These are phyloP conservation scores for Prorops nasuta DNA, from an alignment of 1,140 invertebrate species.

Conservation along the genomic window DNA sequence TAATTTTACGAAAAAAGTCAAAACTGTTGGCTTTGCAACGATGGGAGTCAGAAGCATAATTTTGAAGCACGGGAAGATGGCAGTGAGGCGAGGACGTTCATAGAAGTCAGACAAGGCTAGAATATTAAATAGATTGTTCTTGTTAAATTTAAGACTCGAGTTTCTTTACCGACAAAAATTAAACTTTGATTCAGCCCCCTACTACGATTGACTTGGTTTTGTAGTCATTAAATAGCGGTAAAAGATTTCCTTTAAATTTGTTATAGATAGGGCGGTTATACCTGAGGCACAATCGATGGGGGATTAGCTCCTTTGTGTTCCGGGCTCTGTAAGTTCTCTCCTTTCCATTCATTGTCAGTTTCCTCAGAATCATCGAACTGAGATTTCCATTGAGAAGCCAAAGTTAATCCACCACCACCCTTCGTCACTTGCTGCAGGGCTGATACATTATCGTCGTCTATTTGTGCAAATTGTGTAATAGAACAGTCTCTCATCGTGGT, in stretches of 20 bases:
- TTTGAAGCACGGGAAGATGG: slow-evolving; percentile 17
- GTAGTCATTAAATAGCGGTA: too few species aligned
- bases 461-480: slow-evolving; percentile 87
- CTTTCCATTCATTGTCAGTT: slow-evolving; percentile 90
- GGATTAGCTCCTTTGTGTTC: slow-evolving; percentile 60
- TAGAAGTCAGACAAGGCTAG: slow-evolving; percentile 29
- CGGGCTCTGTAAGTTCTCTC: slow-evolving; percentile 71
- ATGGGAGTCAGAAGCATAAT: too few species aligned
- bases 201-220: too few species aligned
- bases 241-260: too few species aligned
- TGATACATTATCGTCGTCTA: slow-evolving; percentile 90
- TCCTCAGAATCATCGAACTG: slow-evolving; percentile 93
- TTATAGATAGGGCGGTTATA: too few species aligned
- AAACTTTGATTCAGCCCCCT: too few species aligned
- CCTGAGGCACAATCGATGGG: slow-evolving; percentile 41
- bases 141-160: too few species aligned
- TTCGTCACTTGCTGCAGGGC: slow-evolving; percentile 80
- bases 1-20: too few species aligned
- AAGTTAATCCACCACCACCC: slow-evolving; percentile 72
- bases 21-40: too few species aligned
- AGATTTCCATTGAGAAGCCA: slow-evolving; percentile 91
- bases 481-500: slow-evolving; percentile 58
- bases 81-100: slow-evolving; percentile 29
- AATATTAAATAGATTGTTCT: slow-evolving; percentile 33
- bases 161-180: too few species aligned